Conservation (phyloP, 2,888 invertebrate species). For the Conchocele bisecta region DNA sequence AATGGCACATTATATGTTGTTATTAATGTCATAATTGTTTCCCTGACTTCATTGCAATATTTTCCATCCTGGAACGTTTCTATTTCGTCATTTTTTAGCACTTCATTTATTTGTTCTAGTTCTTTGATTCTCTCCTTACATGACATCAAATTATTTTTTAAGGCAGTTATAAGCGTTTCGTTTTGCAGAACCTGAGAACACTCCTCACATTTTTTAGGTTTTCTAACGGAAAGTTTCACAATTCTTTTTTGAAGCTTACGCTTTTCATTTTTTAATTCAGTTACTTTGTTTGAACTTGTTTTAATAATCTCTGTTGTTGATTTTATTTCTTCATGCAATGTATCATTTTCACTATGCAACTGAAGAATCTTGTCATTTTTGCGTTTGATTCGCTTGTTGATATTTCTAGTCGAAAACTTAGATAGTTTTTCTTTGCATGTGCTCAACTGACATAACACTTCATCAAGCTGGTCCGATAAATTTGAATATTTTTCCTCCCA, state of each 20-base stretch:
- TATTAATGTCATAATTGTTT: conserved; percentile 32
- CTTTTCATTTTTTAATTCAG: background rate
- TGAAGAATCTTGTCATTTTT: background rate
- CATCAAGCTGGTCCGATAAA: background rate
- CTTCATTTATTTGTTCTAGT: conserved; percentile 13
- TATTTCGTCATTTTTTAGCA: conserved; percentile 6
- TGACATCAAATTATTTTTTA: too few relatives aligned
- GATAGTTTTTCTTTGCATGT: background rate
- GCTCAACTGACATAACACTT: conserved; percentile 4
- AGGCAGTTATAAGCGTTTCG: too few relatives aligned
- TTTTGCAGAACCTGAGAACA: too few relatives aligned
- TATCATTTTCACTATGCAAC: background rate
- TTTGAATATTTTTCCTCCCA: conserved; percentile 2
- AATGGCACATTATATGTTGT: conserved; percentile 28
- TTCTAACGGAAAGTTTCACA: too few relatives aligned
- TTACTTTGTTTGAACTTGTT: too few relatives aligned
- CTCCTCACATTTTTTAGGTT: too few relatives aligned
- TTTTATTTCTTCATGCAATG: too few relatives aligned
- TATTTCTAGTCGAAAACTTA: background rate
- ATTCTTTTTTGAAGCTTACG: too few relatives aligned
- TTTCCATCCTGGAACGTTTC: conserved; percentile 27
- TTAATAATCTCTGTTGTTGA: too few relatives aligned
- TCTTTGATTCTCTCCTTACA: conserved; percentile 13
- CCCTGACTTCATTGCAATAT: conserved; percentile 20
- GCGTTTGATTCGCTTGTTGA: conserved; percentile 11